A percentile compares a stretch with the other conserved stretches of the same genome.
phyloP scores from a whole-genome alignment of 2,888 invertebrate species.

The Teleiodes luculella region DNA sequence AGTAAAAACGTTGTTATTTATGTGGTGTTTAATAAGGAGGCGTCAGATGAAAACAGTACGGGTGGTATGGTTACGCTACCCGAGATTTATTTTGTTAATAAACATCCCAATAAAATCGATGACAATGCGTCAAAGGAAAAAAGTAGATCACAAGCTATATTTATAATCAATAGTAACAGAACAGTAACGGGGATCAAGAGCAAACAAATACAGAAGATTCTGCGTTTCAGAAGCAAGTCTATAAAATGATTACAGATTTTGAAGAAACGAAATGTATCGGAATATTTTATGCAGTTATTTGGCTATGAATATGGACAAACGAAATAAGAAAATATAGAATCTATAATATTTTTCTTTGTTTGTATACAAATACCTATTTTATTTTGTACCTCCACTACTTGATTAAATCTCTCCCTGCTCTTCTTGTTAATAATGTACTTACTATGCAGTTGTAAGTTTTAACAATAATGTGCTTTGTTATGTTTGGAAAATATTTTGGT shows the following conservation, averaged over 20 bases:
- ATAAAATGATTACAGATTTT: conserved; percentile 25
- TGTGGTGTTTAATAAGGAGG: conserved; percentile 52
- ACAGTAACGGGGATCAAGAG: conserved; percentile 63
- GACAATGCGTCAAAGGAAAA: conserved; percentile 15
- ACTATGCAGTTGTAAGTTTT: too few relatives aligned
- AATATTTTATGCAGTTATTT: background rate
- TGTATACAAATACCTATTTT: background rate
- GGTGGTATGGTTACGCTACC: conserved; percentile 27
- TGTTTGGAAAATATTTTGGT: too few relatives aligned
- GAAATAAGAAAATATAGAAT: too few relatives aligned
- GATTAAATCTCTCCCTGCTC: too few relatives aligned
- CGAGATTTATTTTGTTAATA: conserved; percentile 53
- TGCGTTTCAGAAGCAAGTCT: conserved; percentile 57
- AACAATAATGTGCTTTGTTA: too few relatives aligned
- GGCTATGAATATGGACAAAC: background rate
- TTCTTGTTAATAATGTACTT: too few relatives aligned
- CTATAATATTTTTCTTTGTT: too few relatives aligned
- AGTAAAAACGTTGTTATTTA: conserved; percentile 47
- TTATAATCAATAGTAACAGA: conserved; percentile 58
- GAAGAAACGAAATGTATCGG: background rate
- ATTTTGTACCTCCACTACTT: background rate
- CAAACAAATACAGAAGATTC: conserved; percentile 49
- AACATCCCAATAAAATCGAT: conserved; percentile 27
- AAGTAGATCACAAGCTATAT: conserved; percentile 42
- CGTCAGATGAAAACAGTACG: conserved; percentile 18